Base-by-base conservation (phyloP, 2,113 vertebrate genomes). In the Accipiter cooperii region DNA sequence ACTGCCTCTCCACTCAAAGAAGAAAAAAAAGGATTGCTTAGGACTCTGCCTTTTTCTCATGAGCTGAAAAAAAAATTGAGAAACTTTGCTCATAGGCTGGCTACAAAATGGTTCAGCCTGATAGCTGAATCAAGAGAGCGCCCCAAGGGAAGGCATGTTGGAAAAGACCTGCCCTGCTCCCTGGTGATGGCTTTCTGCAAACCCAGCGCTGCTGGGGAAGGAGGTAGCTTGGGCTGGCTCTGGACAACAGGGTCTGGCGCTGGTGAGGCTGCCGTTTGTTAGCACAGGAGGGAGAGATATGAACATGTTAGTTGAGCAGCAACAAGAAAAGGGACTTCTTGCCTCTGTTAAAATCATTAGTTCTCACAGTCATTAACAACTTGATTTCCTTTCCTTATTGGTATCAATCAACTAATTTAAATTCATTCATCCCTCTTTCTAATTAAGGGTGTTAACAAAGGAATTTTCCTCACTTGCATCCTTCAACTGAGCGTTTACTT, bases 181-280 rank as follows among this genome's bases (percentile, higher is more conserved):
- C 38, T 24, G 12, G 1, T 4, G 19, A 25, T 5, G 38, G 29
- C 8, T 64, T 38, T 60, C 40, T 49, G 54, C 42, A 36, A 21
- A 5, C 20, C 31, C 38, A 3, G 64, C 7, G 4, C 24, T 52
- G 55, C 47, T 2, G 2, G 8, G 42, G 13, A 17, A 31, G 15
- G 29, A 26, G 33, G 15, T 8, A 61, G 28, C 54, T 44, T 0
- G 1, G 14, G 17, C 28, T 33, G 57, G 38, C 8, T 5, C 46
- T 34, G 75, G n/a, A 4, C 19, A 4, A 0, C 15, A 8, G 25
- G 15, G 22, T 7, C 80, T 29, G 52, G 38, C 10, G 34, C 8
- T 1, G 1, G n/a, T 7, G 9, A 14, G 36, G 44, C 29, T 49
- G 20, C 20, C 1, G 5, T 12, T 65, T 16, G 0, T 36, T 25